Conservation (phyloP, 2,888 invertebrate species). For the Dichetophora obliterata region DNA sequence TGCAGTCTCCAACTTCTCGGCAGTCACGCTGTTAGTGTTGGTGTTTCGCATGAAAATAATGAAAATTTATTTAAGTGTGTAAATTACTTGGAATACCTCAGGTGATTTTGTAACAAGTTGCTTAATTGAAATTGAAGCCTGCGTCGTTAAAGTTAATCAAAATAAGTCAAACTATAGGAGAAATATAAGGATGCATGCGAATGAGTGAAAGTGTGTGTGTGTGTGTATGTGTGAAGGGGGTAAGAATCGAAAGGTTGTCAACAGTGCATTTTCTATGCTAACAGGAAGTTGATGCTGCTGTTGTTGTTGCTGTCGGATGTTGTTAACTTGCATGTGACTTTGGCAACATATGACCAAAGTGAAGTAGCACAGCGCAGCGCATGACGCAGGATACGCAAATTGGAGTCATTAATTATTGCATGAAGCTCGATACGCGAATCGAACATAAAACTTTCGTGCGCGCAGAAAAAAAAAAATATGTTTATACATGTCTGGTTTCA, state of each 20-base stretch:
- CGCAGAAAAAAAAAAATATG: not conserved
- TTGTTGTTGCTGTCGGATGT: not conserved
- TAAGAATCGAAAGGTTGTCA: not conserved
- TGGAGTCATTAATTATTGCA: conserved; percentile 16
- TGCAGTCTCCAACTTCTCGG: too few relatives aligned
- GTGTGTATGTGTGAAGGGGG: not conserved
- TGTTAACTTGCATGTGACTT: conserved; percentile 7
- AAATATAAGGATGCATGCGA: not conserved
- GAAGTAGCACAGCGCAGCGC: too few relatives aligned
- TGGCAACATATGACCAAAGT: not conserved
- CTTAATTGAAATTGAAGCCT: conserved; percentile 29
- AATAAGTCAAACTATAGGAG: conserved; percentile 8
- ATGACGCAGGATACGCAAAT: not conserved
- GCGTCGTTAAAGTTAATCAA: conserved; percentile 24
- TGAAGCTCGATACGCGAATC: not conserved
- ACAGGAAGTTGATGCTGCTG: not conserved
- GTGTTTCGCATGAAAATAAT: not conserved
- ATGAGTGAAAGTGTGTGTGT: not conserved
- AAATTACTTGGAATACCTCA: conserved; percentile 25
- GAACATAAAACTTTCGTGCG: not conserved
- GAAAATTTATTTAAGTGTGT: conserved; percentile 31
- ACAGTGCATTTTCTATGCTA: conserved; percentile 2
- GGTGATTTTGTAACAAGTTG: conserved; percentile 32
- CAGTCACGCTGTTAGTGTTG: too few relatives aligned
- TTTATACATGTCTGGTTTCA: too few relatives aligned